Evolutionary conservation across 2,888 invertebrate species (phyloP), one percentile per base, ranked within the genome.

Genomic region (Sinohyriopsis cumingii): DNA sequence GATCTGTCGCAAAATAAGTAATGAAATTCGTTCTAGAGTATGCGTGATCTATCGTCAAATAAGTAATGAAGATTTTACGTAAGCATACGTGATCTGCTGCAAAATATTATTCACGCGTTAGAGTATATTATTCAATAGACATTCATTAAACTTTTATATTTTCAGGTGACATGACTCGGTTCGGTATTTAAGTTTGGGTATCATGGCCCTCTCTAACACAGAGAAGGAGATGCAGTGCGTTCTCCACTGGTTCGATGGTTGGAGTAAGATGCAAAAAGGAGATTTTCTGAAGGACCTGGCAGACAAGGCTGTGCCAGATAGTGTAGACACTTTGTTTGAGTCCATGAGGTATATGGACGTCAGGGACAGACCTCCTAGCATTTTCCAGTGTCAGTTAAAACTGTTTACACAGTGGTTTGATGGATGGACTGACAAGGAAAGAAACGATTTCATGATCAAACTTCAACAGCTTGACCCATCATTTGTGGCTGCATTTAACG

Each of bases 361-460:
- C 5, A 66, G 71, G 15, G 89, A 89, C 65, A 84, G 84, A 66
- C 89, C 89, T 54, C 90, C 90, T 12, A 88, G 86, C 68, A 89
- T 91, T 53, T 90, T 90, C 76, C 87, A 90, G 78, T 90, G 90
- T 72, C 89, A 90, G 77, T 77, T 90, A 73, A 89, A 90, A 74
- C 81, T 91, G 6, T 90, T 90, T 76, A 82, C 81, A 55, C 87
- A 90, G 75, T 91, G 90, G 90, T 89, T 89, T 80, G 83, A 84
- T 53, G 73, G 76, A 6, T 91, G 91, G 91, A 83, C 84, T 68
- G 84, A 86, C 45, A 78, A 79, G 64, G 87, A 89, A 53, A 82
- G 86, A 55, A 84, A 84, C 65, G 79, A 83, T 57, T 86, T 90
- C 67, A 73, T 90, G 69, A 72, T 82, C 15, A 84, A 85, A 73